Evolutionary conservation across 2,113 vertebrate genomes (phyloP).

Genomic region (Aramus guarauna): DNA sequence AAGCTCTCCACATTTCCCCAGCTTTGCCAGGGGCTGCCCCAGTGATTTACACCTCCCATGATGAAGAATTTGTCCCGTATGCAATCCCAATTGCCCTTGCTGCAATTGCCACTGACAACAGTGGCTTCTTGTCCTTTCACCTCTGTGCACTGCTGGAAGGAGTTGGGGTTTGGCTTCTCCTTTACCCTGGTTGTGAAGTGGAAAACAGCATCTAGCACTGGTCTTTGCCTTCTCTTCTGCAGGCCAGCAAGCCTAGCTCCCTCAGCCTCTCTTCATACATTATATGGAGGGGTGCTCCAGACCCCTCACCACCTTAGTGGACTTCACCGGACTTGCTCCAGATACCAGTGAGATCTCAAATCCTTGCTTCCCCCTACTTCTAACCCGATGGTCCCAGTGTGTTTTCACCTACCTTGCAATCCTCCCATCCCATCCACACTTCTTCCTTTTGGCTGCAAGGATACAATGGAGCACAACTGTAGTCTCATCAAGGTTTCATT

Average conservation of each 20-base stretch:
- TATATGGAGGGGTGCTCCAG: background rate
- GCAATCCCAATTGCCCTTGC: background rate
- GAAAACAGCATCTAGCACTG: background rate
- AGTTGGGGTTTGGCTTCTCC: background rate
- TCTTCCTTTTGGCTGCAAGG: background rate
- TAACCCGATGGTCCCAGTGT: fast-evolving
- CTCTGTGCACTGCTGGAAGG: background rate
- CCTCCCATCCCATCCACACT: background rate
- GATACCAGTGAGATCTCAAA: background rate
- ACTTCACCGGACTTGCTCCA: background rate
- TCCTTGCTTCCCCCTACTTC: background rate
- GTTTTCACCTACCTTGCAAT: background rate
- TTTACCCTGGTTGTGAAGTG: background rate
- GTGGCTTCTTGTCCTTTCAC: background rate
- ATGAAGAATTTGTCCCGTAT: background rate
- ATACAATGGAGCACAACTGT: background rate
- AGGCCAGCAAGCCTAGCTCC: background rate
- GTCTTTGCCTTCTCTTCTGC: background rate
- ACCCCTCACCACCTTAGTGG: background rate
- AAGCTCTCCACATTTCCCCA: background rate
- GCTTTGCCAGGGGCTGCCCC: fast-evolving
- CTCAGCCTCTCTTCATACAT: background rate
- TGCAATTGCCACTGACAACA: too few species aligned
- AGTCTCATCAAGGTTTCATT: slow-evolving; percentile 33
- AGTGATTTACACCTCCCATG: background rate